Percentiles rank a stretch among this genome's conserved stretches.
These are phyloP conservation scores for Molothrus aeneus DNA, from an alignment of 2,797 vertebrate genomes.

Conservation along the genomic window DNA sequence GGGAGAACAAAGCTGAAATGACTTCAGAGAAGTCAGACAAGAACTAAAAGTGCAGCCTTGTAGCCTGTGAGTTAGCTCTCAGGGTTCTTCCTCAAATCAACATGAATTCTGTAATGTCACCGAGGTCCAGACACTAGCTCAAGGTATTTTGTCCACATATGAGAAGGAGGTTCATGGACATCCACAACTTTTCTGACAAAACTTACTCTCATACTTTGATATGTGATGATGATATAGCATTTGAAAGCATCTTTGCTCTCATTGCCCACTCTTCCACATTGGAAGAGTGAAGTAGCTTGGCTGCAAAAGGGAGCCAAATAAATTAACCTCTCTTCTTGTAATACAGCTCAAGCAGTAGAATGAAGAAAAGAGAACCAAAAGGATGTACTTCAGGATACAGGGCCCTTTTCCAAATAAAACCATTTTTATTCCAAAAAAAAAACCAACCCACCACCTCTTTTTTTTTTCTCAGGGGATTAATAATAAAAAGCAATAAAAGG, in stretches of 20 bases:
- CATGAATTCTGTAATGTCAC: neutral
- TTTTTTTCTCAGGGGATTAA: neutral
- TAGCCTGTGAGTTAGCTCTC: neutral
- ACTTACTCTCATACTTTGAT: neutral
- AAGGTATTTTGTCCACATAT: neutral
- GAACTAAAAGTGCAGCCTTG: neutral
- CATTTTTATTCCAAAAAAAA: neutral
- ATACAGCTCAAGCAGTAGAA: neutral
- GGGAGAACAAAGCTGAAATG: neutral
- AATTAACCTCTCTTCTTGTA: neutral
- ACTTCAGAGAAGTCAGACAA: neutral
- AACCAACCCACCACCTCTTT: rapidly evolving
- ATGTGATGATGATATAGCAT: neutral
- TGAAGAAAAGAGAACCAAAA: neutral
- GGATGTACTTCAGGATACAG: neutral
- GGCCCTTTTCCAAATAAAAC: neutral
- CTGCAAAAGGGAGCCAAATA: neutral
- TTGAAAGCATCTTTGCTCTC: neutral
- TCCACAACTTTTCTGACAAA: neutral
- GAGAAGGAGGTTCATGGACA: neutral
- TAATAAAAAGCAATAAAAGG: conserved; percentile 37
- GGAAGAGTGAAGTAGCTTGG: neutral
- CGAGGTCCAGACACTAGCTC: neutral
- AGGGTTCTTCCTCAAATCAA: neutral
- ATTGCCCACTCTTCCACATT: neutral